Evolutionary conservation across 2,888 invertebrate genomes (phyloP).

Genomic region (Clitarchus hookeri): DNA sequence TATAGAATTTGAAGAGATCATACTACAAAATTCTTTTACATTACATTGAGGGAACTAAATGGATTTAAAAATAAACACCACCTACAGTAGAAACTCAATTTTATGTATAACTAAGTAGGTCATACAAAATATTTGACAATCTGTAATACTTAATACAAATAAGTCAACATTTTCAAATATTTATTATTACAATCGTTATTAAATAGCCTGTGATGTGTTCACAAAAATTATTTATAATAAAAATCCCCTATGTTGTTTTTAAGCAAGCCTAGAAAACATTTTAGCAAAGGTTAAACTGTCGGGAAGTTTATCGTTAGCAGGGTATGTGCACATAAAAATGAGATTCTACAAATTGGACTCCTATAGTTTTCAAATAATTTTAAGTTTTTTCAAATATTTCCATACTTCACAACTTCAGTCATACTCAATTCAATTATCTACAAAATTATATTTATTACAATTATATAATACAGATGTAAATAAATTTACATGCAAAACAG

Average conservation of each 20-base stretch:
- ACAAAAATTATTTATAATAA: not conserved
- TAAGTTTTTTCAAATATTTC: not conserved
- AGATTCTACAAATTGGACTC: not conserved
- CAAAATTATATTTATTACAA: conserved; percentile 51
- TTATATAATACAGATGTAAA: conserved; percentile 55
- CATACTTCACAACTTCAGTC: not conserved
- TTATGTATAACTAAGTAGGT: not conserved
- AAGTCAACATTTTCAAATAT: not conserved
- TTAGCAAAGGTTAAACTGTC: not conserved
- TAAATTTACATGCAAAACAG: conserved; percentile 47
- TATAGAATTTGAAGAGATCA: no score
- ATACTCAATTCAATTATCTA: conserved; percentile 50
- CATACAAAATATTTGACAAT: conserved; percentile 5
- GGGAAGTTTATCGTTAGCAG: not conserved
- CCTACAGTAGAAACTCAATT: not conserved
- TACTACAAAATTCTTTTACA: no score
- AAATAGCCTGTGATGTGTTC: not conserved
- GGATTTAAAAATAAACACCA: not conserved
- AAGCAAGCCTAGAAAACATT: not conserved
- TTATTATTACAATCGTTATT: not conserved
- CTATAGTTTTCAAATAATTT: not conserved
- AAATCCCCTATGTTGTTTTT: not conserved
- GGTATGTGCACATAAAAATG: not conserved
- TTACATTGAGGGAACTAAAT: no score
- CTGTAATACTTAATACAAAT: not conserved